Evolutionary conservation across 2,113 vertebrate species (phyloP).

Genomic region (Brachionichthys hirsutus): DNA sequence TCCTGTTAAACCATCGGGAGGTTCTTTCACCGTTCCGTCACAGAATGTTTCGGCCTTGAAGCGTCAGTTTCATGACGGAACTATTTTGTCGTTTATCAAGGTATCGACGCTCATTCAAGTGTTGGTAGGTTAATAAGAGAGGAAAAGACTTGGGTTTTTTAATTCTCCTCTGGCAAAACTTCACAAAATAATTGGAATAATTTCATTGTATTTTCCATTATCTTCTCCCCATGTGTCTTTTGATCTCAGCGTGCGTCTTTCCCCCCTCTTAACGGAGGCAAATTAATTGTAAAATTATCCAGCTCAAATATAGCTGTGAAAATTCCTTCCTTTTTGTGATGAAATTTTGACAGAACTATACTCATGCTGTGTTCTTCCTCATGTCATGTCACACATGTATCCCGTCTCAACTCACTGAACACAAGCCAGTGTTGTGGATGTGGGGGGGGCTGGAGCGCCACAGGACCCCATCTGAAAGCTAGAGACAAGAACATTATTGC

Average conservation of each 20-base stretch:
- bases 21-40: background rate
- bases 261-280: conserved; percentile 59
- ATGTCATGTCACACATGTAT: conserved; percentile 22
- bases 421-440: conserved; percentile 46
- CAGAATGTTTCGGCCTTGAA: conserved; percentile 2
- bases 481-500: conserved; percentile 70
- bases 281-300: conserved; percentile 61
- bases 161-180: conserved; percentile 44
- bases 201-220: conserved; percentile 51
- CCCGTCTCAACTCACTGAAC: conserved; percentile 27
- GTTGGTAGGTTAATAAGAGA: conserved; percentile 7
- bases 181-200: conserved; percentile 36
- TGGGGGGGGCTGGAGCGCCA: conserved; percentile 45
- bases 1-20: background rate
- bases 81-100: conserved; percentile 4
- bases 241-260: conserved; percentile 70
- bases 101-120: background rate
- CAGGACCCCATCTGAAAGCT: conserved; percentile 62
- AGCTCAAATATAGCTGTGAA: conserved; percentile 60
- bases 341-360: conserved; percentile 51
- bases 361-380: conserved; percentile 58
- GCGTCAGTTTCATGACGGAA: background rate
- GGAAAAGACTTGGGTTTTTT: conserved; percentile 22
- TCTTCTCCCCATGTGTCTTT: conserved; percentile 66
- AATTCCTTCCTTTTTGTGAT: conserved; percentile 53